phyloP scores from a whole-genome alignment of 2,797 vertebrate species.

The Denticeps clupeoides region DNA sequence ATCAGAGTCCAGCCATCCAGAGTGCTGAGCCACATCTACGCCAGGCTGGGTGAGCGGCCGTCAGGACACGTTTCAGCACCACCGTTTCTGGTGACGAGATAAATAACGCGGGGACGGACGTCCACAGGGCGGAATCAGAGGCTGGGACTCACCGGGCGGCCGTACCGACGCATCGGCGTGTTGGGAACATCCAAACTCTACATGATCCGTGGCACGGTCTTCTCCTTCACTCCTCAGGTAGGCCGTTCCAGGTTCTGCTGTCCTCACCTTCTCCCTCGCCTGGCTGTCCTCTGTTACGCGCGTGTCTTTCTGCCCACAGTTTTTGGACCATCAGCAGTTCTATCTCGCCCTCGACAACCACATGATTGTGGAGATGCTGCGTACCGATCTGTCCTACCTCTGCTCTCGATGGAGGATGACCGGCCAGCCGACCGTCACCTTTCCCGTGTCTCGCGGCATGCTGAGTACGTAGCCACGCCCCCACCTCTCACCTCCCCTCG shows the following conservation, averaged over 20 bases:
- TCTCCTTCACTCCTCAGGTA: slow-evolving; percentile 93
- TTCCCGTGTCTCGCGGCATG: slow-evolving; percentile 85
- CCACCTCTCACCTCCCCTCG: not conserved
- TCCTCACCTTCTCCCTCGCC: too few species aligned
- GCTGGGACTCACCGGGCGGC: slow-evolving; percentile 82
- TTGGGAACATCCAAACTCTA: slow-evolving; percentile 95
- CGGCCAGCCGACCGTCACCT: slow-evolving; percentile 82
- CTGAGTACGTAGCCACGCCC: slow-evolving; percentile 72
- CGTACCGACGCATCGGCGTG: slow-evolving; percentile 86
- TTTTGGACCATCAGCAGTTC: slow-evolving; percentile 95
- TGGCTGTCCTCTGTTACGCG: too few species aligned
- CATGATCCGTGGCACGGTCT: slow-evolving; percentile 79
- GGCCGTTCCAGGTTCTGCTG: too few species aligned
- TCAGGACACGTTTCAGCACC: too few species aligned
- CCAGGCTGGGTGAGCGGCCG: slow-evolving; percentile 76
- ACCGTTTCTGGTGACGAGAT: too few species aligned
- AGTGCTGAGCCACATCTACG: slow-evolving; percentile 93
- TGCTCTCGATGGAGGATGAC: slow-evolving; percentile 95
- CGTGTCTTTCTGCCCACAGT: slow-evolving; percentile 49
- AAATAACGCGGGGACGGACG: too few species aligned
- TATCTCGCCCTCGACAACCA: slow-evolving; percentile 91
- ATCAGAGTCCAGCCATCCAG: slow-evolving; percentile 89
- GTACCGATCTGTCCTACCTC: slow-evolving; percentile 87
- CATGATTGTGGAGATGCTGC: slow-evolving; percentile 97
- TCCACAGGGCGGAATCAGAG: slow-evolving; percentile 74